These are phyloP conservation scores for Oxyteleia sp. DNA, from an alignment of 2,888 invertebrate genomes.

Conservation along the genomic window DNA sequence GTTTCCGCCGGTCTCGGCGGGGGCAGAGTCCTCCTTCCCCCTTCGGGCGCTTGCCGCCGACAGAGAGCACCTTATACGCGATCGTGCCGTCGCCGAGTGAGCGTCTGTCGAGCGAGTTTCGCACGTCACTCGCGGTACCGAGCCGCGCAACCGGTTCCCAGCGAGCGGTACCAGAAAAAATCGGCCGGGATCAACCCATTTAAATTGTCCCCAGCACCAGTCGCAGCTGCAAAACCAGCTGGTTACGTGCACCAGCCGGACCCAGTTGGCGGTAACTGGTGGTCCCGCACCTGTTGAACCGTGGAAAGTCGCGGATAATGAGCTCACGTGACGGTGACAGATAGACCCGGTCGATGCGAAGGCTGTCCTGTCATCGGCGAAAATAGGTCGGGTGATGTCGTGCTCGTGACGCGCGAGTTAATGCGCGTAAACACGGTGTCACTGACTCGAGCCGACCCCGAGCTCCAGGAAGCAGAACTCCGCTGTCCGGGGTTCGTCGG, in stretches of 20 bases:
- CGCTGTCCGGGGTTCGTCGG: slow-evolving; percentile 28
- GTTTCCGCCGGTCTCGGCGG: slow-evolving; percentile 86
- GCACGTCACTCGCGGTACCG: slow-evolving; percentile 30
- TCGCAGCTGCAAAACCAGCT: too few species aligned
- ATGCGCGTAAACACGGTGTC: slow-evolving; percentile 64
- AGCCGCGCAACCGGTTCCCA: slow-evolving; percentile 42
- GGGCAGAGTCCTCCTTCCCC: slow-evolving; percentile 84
- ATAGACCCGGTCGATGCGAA: slow-evolving; percentile 53
- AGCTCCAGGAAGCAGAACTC: slow-evolving; percentile 31
- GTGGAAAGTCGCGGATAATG: too few species aligned
- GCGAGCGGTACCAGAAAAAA: slow-evolving; percentile 19
- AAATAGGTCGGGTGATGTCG: too few species aligned
- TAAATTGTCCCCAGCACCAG: too few species aligned
- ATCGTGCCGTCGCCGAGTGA: slow-evolving; percentile 77
- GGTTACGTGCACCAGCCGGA: too few species aligned
- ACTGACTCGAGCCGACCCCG: slow-evolving; percentile 52
- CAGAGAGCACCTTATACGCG: slow-evolving; percentile 78
- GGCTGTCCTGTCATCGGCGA: too few species aligned
- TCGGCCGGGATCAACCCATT: too few species aligned
- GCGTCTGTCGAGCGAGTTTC: slow-evolving; percentile 63
- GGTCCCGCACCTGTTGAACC: too few species aligned
- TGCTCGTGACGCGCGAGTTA: too few species aligned
- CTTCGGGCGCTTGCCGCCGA: slow-evolving; percentile 73
- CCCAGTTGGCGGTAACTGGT: too few species aligned
- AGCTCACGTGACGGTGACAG: slow-evolving; percentile 47